Base-by-base conservation (phyloP, 2,797 vertebrate genomes). In the Falco concolor region DNA sequence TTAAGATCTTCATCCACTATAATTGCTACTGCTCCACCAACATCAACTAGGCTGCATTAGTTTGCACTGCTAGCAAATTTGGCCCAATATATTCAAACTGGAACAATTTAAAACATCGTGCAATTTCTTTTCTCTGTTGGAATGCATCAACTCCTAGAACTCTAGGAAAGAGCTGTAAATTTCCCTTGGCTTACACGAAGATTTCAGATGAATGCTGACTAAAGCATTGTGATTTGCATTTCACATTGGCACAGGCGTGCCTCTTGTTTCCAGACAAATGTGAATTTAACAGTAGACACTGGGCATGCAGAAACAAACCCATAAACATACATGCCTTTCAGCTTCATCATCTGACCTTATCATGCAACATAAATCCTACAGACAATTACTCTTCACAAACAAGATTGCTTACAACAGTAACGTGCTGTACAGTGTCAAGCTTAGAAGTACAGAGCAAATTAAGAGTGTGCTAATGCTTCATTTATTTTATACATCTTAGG, bases 261-360 rank as follows among this genome's bases (percentile, higher is more conserved):
- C 63, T 93, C 87, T 87, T 89, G 54, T 88, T 96, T 91, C 73
- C 60, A 69, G 67, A 80, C 44, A 93, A 82, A 32, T 12, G 23
- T 80, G 13, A 30, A 72, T 93, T 78, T 70, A 78, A 74, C 24
- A 45, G 32, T 6, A 94, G 60, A 77, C 57, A 50, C 34, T 45
- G 56, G 19, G 28, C 47, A 65, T 21, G 65, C 20, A 78, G 67
- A 93, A 42, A 45, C 34, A 25, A 83, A 85, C 59, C 14, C 61
- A 56, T 50, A 61, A 64, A 76, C 54, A 74, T 67, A 82, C 3
- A 8, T 44, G 8, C 6, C 70, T 87, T 73, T 78, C 89, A 38
- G 45, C 61, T 89, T 72, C 42, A 68, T 45, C 54, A 68, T 57
- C 25, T 84, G 59, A 65, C 50, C 49, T 83, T 53, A 23, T 3